Evolutionary conservation across 2,113 vertebrate species (phyloP).

Genomic region (Bubo blakistoni): DNA sequence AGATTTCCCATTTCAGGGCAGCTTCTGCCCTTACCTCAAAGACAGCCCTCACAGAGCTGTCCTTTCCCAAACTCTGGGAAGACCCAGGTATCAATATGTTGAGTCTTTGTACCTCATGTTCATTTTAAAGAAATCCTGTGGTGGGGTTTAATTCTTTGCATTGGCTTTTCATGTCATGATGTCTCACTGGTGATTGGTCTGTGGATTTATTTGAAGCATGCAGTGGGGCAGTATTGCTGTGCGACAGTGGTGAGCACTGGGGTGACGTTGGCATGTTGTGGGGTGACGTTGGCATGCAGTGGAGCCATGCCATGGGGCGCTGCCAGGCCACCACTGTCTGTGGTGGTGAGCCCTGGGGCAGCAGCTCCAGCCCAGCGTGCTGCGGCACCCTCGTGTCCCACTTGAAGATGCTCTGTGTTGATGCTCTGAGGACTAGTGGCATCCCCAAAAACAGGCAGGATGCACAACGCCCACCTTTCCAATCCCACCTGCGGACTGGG

Average conservation of each 20-base stretch:
- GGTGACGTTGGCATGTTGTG: accelerated
- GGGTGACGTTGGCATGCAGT: accelerated
- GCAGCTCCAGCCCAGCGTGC: accelerated
- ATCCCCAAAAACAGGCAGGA: background rate
- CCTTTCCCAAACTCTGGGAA: background rate
- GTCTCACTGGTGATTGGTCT: background rate
- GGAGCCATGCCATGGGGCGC: accelerated
- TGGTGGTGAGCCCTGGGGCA: background rate
- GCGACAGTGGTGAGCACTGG: too few relatives aligned
- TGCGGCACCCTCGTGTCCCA: accelerated
- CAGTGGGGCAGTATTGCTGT: background rate
- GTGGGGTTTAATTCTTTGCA: accelerated
- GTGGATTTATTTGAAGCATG: background rate
- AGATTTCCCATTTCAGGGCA: background rate
- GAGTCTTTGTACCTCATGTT: background rate
- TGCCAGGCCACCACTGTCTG: background rate
- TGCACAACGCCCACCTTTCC: accelerated
- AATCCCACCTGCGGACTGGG: background rate
- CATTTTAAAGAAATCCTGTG: background rate
- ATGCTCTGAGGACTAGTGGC: background rate
- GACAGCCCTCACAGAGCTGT: background rate
- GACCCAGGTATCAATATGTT: accelerated
- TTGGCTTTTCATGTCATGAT: accelerated
- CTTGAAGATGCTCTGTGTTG: accelerated
- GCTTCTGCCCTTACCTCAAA: background rate